Base-by-base conservation (phyloP, 1,140 invertebrate genomes). In the Drosophila saltans region DNA sequence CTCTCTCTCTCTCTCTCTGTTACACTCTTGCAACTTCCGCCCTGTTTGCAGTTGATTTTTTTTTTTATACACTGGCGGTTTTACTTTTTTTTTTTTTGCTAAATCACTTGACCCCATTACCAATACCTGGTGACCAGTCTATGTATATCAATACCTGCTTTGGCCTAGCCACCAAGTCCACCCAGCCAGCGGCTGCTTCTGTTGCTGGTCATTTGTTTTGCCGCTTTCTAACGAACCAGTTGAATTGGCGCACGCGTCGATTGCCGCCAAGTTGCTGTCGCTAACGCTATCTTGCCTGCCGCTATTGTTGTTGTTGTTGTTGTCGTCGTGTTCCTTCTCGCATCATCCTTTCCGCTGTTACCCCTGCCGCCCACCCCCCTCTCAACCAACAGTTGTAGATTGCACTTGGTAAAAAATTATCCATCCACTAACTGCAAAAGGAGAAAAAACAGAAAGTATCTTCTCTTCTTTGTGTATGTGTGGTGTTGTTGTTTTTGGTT, bases 51-150 rank as follows among this genome's bases (percentile, higher is more conserved):
- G 69, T 75, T 78, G 65, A 62, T 73, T 70, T 77, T 59, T 68
- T 68, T 65, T 69, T 43, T 40, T 16, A 16, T 16, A 16, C 28
- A 41, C 3, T 69, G 45, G 45, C 21, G 45, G 45, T 62, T n/a
- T 28, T 39, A 59, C 21, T 69, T 63, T 36, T 84, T 81, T 30
- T 30, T 30, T 30, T 30, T 16, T 81, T 82, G 81, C 79, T 83
- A 80, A 86, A 86, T 88, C 83, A 88, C 83, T 86, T 86, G 83
- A 86, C 83, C 83, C 83, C 83, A 86, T 86, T 86, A 86, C 83
- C 83, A 86, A 88, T 86, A 86, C 82, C 82, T 86, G 82, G 79
- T 86, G 80, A 80, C 82, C 81, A 75, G 21, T 10, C 45, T 48
- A 48, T 16, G 16, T 16, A 16, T 48, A 62, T 75, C 74, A 71